Percentiles rank a stretch among this genome's conserved stretches.
Conservation (phyloP, 2,797 vertebrate species). For the Apogon talboti region DNA sequence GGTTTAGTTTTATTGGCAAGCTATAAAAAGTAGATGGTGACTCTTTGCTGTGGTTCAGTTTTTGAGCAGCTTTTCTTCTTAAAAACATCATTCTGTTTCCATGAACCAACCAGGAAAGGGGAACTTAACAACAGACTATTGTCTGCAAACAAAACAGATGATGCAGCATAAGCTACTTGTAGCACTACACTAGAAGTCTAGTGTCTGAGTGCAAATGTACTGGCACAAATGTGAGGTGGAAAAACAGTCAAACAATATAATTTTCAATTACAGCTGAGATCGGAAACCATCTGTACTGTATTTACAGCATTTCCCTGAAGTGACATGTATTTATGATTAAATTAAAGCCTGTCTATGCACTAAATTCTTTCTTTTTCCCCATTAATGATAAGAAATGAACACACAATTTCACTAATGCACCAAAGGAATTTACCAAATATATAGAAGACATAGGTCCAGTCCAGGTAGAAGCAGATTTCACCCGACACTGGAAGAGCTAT, state of each 20-base stretch:
- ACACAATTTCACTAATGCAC: neutral
- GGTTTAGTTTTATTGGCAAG: too few relatives aligned
- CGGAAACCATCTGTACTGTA: neutral
- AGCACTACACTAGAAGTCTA: too few relatives aligned
- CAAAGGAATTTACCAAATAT: slow-evolving; percentile 89
- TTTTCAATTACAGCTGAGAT: neutral
- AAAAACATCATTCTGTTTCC: slow-evolving; percentile 39
- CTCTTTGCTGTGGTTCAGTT: neutral
- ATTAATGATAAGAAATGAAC: too few relatives aligned
- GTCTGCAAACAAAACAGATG: neutral
- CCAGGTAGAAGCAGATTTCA: slow-evolving; percentile 94
- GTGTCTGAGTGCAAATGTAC: too few relatives aligned
- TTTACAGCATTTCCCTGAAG: neutral
- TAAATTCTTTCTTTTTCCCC: neutral
- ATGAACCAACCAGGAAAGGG: slow-evolving; percentile 34
- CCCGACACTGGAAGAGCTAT: slow-evolving; percentile 93
- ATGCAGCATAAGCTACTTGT: neutral
- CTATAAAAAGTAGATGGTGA: neutral
- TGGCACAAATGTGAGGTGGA: too few relatives aligned
- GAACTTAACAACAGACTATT: slow-evolving; percentile 36
- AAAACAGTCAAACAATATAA: too few relatives aligned
- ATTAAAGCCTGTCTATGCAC: neutral
- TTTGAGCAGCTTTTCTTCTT: slow-evolving; percentile 21
- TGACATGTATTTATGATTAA: neutral
- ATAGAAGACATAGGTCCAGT: slow-evolving; percentile 97